phyloP scores from a whole-genome alignment of 2,888 invertebrate genomes.

The Leuctra nigra region DNA sequence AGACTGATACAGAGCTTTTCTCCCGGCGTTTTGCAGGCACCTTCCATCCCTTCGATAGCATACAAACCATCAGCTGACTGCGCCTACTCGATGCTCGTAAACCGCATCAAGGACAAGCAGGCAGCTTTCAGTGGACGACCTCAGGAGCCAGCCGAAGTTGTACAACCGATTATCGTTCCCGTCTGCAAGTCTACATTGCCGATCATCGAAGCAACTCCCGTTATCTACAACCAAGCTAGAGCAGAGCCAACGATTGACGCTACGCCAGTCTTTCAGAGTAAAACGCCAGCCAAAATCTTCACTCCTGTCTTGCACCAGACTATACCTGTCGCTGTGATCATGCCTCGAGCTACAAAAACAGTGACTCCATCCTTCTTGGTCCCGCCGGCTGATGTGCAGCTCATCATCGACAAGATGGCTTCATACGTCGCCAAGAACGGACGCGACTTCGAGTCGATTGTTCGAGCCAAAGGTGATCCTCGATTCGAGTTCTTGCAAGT shows the following conservation, averaged over 20 bases:
- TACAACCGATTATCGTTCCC: background rate
- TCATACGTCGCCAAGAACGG: conserved; percentile 95
- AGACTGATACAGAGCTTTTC: too few species aligned
- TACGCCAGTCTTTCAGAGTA: too few species aligned
- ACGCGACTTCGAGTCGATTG: conserved; percentile 83
- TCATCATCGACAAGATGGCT: conserved; percentile 95
- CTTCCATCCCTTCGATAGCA: conserved; percentile 54
- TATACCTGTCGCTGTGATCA: background rate
- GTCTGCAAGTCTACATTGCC: background rate
- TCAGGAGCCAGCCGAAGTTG: background rate
- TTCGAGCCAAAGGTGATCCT: conserved; percentile 72
- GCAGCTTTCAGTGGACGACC: conserved; percentile 18
- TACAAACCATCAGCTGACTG: conserved; percentile 82
- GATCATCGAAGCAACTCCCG: conserved; percentile 24
- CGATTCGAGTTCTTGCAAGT: conserved; percentile 82
- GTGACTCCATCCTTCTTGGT: conserved; percentile 3
- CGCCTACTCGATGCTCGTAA: conserved; percentile 81
- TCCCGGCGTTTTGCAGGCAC: conserved; percentile 51
- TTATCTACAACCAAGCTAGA: conserved; percentile 17
- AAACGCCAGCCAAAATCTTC: background rate
- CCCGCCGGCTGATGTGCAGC: conserved; percentile 76
- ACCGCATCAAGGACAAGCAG: conserved; percentile 68
- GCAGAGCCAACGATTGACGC: background rate
- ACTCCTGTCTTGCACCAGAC: background rate
- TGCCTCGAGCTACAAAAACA: background rate